Evolutionary conservation across 2,888 invertebrate species (phyloP).

Genomic region (Hemistola chrysoprasaria): DNA sequence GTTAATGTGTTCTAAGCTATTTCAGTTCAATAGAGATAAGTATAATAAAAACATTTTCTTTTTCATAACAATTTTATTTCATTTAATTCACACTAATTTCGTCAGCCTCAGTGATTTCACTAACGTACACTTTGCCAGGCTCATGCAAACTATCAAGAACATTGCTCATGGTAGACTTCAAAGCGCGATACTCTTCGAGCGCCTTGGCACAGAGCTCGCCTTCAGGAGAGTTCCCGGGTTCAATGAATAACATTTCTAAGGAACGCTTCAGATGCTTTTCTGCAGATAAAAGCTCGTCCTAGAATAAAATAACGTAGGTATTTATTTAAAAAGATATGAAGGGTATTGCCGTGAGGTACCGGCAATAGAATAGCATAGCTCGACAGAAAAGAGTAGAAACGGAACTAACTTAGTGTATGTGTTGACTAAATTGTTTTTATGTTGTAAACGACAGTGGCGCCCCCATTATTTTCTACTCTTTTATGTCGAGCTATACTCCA

Average conservation of each 20-base stretch:
- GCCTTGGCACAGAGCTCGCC: conserved; percentile 86
- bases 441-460: no score
- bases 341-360: no score
- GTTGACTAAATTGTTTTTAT: no score
- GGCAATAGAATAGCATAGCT: no score
- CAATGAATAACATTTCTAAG: conserved; percentile 85
- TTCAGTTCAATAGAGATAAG: no score
- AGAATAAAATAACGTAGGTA: conserved; percentile 19
- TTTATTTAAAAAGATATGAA: no score
- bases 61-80: conserved; percentile 2
- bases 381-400: no score
- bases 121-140: conserved; percentile 54
- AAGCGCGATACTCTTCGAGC: conserved; percentile 83
- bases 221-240: conserved; percentile 87
- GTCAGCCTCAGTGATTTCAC: conserved; percentile 19
- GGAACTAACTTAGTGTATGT: no score
- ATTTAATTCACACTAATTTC: conserved; percentile 17
- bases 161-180: conserved; percentile 75
- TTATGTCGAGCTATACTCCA: no score
- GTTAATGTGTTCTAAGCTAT: no score
- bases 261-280: conserved; percentile 83
- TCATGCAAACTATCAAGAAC: conserved; percentile 58
- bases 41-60: neutral
- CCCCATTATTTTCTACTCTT: no score
- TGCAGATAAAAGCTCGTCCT: conserved; percentile 80